Percentiles rank a stretch among this genome's conserved stretches.
These are phyloP conservation scores for Phylloscopus trochilus DNA, from an alignment of 2,113 vertebrate genomes.

Conservation along the genomic window DNA sequence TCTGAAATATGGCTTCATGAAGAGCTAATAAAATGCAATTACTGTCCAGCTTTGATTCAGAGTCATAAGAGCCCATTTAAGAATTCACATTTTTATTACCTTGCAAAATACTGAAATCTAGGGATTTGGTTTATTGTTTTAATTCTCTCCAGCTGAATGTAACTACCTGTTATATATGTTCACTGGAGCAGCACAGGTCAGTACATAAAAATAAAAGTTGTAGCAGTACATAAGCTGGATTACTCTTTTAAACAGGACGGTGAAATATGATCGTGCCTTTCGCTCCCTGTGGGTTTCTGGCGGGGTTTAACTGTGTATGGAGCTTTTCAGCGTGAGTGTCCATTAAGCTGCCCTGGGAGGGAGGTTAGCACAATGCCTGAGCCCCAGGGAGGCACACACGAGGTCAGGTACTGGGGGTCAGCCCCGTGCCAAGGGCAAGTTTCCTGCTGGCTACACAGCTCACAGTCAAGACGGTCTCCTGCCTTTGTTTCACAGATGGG, in stretches of 20 bases:
- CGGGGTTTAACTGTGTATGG: not conserved
- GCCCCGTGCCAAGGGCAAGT: not conserved
- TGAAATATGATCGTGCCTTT: constrained; percentile 26
- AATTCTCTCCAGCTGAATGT: constrained; percentile 54
- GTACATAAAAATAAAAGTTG: constrained; percentile 59
- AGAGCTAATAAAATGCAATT: constrained; percentile 66
- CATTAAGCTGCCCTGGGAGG: not conserved
- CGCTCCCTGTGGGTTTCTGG: not conserved
- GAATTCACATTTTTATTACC: constrained; percentile 44
- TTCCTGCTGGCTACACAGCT: not conserved
- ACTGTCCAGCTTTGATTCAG: constrained; percentile 59
- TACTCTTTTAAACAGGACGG: constrained; percentile 21
- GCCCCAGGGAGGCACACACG: not conserved
- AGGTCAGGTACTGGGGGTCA: not conserved
- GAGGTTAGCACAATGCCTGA: not conserved
- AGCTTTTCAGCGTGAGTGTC: not conserved
- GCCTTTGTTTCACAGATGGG: not conserved
- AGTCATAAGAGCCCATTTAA: constrained; percentile 30
- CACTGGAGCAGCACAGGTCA: not conserved
- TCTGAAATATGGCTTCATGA: constrained; percentile 33
- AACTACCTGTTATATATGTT: constrained; percentile 51
- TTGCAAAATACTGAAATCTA: not conserved
- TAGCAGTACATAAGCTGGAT: not conserved
- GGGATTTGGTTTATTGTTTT: constrained; percentile 63
- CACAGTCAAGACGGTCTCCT: not conserved